These are phyloP conservation scores for Lithosia quadra DNA, from an alignment of 2,888 invertebrate species.

Conservation along the genomic window DNA sequence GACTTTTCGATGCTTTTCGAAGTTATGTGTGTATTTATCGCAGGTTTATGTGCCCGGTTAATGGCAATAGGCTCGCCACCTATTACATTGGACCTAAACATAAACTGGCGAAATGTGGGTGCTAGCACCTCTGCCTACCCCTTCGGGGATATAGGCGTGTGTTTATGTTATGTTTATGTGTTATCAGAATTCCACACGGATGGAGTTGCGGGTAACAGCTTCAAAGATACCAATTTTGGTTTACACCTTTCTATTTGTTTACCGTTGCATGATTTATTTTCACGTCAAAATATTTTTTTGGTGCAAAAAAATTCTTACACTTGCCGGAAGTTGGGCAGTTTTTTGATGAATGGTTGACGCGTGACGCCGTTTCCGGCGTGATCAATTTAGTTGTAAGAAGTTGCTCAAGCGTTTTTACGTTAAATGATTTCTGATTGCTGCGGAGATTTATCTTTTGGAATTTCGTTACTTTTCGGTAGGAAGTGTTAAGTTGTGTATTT, in stretches of 20 bases:
- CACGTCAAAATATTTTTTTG: not conserved
- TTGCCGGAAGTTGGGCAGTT: slow-evolving; percentile 19
- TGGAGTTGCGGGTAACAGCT: no score
- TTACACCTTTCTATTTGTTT: slow-evolving; percentile 29
- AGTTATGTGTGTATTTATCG: no score
- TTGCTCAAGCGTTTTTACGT: not conserved
- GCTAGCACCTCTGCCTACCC: no score
- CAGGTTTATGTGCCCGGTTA: no score
- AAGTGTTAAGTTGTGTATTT: not conserved
- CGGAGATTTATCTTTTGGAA: not conserved
- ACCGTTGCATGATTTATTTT: slow-evolving; percentile 19
- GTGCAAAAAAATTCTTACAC: slow-evolving; percentile 8
- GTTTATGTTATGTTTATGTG: no score
- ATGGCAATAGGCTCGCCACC: no score
- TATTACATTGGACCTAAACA: no score
- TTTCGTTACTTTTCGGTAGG: not conserved
- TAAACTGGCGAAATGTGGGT: no score
- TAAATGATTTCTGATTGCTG: slow-evolving; percentile 4
- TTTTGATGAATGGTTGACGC: slow-evolving; percentile 21
- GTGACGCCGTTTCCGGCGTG: slow-evolving; percentile 9
- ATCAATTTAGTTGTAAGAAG: slow-evolving; percentile 11
- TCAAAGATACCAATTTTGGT: slow-evolving; percentile 28
- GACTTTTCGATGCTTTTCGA: no score
- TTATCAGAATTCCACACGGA: no score
- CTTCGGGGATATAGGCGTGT: no score